These are phyloP conservation scores for Drosophila infuscata DNA, from an alignment of 2,888 invertebrate genomes.

Conservation along the genomic window DNA sequence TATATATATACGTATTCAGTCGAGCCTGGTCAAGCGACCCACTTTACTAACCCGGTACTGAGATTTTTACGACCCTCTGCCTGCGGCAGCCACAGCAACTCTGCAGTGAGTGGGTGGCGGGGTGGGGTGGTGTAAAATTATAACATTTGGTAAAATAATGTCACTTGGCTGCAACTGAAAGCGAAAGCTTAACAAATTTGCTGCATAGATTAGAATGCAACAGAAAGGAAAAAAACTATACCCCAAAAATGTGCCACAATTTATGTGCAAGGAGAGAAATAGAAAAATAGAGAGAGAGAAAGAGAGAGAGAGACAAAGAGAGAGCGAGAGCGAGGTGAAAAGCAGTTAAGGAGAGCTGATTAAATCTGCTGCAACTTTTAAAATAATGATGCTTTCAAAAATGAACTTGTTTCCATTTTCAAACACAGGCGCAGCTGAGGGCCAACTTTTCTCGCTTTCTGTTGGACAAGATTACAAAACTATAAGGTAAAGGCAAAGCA, in stretches of 20 bases:
- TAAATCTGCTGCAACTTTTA: constrained; percentile 44
- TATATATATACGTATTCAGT: neutral
- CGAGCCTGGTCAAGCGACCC: constrained; percentile 71
- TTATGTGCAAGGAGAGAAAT: constrained; percentile 32
- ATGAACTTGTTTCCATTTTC: constrained; percentile 67
- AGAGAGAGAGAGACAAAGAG: neutral
- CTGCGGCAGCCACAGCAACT: constrained; percentile 50
- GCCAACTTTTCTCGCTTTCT: constrained; percentile 50
- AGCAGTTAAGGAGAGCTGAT: constrained; percentile 16
- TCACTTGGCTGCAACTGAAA: constrained; percentile 70
- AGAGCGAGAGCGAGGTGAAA: neutral
- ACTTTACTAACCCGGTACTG: constrained; percentile 67
- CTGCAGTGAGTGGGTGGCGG: neutral
- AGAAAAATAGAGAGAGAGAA: neutral
- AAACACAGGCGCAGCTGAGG: constrained; percentile 14
- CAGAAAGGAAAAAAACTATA: constrained; percentile 18
- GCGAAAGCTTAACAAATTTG: constrained; percentile 75
- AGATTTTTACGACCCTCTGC: constrained; percentile 72
- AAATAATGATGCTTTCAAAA: constrained; percentile 68
- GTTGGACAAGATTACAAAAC: constrained; percentile 81
- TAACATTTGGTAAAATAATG: constrained; percentile 72
- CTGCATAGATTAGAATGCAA: constrained; percentile 60
- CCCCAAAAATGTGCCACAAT: constrained; percentile 23
- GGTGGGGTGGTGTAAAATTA: constrained; percentile 56
- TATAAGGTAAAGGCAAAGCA: constrained; percentile 55